Conservation (phyloP, 2,113 vertebrate species). For the Centropus bengalensis region DNA sequence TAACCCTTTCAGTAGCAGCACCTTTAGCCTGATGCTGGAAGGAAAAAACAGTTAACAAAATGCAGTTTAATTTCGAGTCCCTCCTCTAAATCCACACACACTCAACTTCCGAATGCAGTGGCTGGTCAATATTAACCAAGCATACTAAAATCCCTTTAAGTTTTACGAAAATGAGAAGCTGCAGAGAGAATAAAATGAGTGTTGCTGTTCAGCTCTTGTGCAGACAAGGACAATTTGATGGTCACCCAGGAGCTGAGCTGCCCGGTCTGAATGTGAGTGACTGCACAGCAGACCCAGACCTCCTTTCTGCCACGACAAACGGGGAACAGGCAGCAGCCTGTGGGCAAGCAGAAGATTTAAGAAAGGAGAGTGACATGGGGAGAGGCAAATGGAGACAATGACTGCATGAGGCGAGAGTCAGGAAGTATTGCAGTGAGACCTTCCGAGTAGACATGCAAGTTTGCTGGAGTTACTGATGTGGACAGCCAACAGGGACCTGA, state of each 20-base stretch:
- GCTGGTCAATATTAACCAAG: background rate
- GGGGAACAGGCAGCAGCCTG: fast-evolving
- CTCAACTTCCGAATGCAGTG: background rate
- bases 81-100: background rate
- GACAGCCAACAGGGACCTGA: fast-evolving
- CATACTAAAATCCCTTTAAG: background rate
- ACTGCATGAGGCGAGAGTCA: background rate
- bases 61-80: background rate
- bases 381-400: background rate
- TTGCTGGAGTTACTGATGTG: background rate
- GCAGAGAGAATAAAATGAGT: background rate
- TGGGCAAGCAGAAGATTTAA: background rate
- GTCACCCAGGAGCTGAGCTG: background rate
- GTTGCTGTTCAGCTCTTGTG: background rate
- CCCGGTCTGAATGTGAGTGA: background rate
- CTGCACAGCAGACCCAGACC: background rate
- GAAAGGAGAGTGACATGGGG: background rate
- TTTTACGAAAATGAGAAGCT: background rate
- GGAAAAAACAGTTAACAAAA: background rate
- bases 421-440: background rate
- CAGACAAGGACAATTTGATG: background rate
- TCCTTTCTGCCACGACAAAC: background rate
- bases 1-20: background rate
- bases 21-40: background rate
- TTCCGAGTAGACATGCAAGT: background rate